Percentiles rank a stretch among this genome's conserved stretches.
These are phyloP conservation scores for Percina caprodes DNA, from an alignment of 2,113 vertebrate genomes.

Conservation along the genomic window DNA sequence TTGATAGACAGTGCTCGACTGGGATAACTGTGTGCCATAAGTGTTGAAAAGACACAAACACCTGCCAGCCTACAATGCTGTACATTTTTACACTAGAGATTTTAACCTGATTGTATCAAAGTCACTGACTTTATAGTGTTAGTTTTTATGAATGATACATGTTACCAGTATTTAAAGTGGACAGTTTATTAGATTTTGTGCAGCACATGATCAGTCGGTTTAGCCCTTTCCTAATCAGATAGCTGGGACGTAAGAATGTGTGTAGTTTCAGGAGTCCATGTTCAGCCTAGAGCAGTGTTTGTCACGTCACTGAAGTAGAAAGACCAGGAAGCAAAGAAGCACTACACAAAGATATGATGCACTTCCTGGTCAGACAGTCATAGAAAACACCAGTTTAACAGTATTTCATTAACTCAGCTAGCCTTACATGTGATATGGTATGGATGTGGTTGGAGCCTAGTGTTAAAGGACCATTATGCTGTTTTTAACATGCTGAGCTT, in stretches of 20 bases:
- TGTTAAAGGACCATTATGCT: conserved; percentile 54
- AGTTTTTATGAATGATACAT: conserved; percentile 71
- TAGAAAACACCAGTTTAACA: conserved; percentile 63
- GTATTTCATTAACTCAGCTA: conserved; percentile 61
- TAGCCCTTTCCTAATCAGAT: conserved; percentile 55
- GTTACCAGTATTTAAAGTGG: conserved; percentile 69
- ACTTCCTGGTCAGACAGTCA: conserved; percentile 56
- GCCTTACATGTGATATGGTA: conserved; percentile 46
- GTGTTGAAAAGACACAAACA: conserved; percentile 62
- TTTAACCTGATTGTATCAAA: conserved; percentile 75
- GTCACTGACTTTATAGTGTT: conserved; percentile 72
- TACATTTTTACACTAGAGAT: conserved; percentile 74
- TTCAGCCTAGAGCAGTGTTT: conserved; percentile 48
- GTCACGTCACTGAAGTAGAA: conserved; percentile 49
- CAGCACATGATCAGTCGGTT: conserved; percentile 45
- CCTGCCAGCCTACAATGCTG: conserved; percentile 74
- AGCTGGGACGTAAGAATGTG: conserved; percentile 64
- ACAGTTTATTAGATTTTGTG: conserved; percentile 62
- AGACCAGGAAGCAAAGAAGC: conserved; percentile 49
- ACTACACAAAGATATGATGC: conserved; percentile 51
- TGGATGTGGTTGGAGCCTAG: conserved; percentile 5
- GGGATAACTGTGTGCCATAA: conserved; percentile 64
- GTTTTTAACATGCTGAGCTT: conserved; percentile 50
- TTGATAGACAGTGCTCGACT: conserved; percentile 39
- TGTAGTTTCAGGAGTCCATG: conserved; percentile 57